Base-by-base conservation (phyloP, 1,140 invertebrate genomes). In the Nymphalis io region DNA sequence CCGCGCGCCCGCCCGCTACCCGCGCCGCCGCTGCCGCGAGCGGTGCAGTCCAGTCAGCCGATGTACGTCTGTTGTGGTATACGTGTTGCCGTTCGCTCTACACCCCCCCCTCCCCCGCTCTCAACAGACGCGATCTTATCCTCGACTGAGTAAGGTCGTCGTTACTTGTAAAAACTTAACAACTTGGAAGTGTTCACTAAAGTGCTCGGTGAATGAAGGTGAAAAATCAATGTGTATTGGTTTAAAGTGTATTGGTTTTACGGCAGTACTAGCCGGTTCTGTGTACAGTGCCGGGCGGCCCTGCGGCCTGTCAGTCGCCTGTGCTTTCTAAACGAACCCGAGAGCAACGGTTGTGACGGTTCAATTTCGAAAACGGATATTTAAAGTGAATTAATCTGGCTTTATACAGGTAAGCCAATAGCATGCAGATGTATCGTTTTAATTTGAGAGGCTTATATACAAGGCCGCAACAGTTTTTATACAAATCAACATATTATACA, bases 1-100 rank as follows among this genome's bases (percentile, higher is more conserved):
- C 33, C 60, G 59, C 66, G 63, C 63, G 20, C 62, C 65, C 66
- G 57, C 66, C 40, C 72, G n/a, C 53, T 27, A 33, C 60, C 68
- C 75, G 61, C 75, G 46, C 67, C 70, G 55, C 70, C 46, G 59
- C 70, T 63, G 27, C 55, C 68, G 53, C 67, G 58, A 59, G 60
- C 71, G 67, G 64, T 72, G 64, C 76, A 72, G 72, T 75, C 77
- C 81, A 84, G 83, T 86, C 80, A 71, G 80, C 81, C 79, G 74
- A 27, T 75, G 72, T 53, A 68, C 68, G 73, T 51, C 58, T 21
- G 13, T 2, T 33, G 67, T 3, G 60, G 15, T 5, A 21, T 16
- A 59, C 63, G 79, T 77, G 38, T 65, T 21, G 57, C 2, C 15
- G 21, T 6, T 40, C 38, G 18, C 59, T 4, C 18, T 21, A 21